Base-by-base conservation (phyloP, 2,888 invertebrate genomes). In the Desoria tigrina region DNA sequence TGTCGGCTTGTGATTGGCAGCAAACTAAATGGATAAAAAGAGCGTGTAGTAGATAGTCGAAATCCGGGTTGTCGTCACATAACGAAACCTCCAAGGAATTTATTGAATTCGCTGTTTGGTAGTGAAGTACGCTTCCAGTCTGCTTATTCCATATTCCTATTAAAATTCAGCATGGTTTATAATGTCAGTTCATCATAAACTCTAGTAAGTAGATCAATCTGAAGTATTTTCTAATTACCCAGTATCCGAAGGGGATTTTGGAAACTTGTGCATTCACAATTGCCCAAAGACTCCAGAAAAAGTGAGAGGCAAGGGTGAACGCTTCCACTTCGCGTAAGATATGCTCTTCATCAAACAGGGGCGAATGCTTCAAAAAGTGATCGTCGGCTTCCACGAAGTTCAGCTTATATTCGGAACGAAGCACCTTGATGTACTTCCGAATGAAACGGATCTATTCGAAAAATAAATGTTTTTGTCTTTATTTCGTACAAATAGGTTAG, bases 261-360 rank as follows among this genome's bases (percentile, higher is more conserved):
- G 94, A 92, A 55, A 88, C 88, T 68, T 88, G 88, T 0, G 91
- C 91, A 80, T 94, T 94, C 16, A 93, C 89, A 37, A 94, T 84
- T 1, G 90, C 88, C 98, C 98, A 98, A 0, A 97, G 83, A 1
- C 87, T 86, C 98, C 98, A 99, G 79, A 97, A 90, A 66, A 97
- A 86, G 80, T 98, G 94, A 54, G 93, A 91, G 27, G 89, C 91
- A 68, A 96, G 82, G 0, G 90, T 87, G 79, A 94, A 97, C 1
- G 90, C 84, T 67, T 88, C 86, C 37, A 94, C 88, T 81, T 98
- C 97, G 27, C 83, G 79, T 63, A 91, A 82, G 2, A 93, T 80
- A 23, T 83, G 82, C 71, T 86, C 84, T 26, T 88, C 84, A 54
- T 85, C 85, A 58, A 76, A 76, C 27, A 76, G 60, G 1, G 66